Base-by-base conservation (phyloP, 2,888 invertebrate genomes). In the Leucophenga montana region DNA sequence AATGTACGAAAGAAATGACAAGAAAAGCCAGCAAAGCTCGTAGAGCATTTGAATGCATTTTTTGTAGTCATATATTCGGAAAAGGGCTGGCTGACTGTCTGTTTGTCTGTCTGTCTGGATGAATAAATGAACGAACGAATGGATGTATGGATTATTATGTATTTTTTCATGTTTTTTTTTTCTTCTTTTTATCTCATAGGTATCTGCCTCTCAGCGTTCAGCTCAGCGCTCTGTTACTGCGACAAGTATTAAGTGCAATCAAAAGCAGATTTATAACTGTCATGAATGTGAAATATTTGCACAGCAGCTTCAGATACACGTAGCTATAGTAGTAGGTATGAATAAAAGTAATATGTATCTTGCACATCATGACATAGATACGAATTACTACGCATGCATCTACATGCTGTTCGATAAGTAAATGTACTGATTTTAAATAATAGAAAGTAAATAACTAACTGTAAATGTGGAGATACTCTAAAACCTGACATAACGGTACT, bases 201-300 rank as follows among this genome's bases (percentile, higher is more conserved):
- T 64, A 39, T 39, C 39, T 39, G 39, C 44, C 46, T 33, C 27
- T 61, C 39, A 31, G 39, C 39, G n/a, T 9, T 16, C 31, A 14
- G 13, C 59, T 31, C 39, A 18, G 27, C 33, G 31, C 33, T 44
- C 39, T 22, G n/a, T 69, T 75, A 73, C 73, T 78, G 80, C 75
- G 81, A 81, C 81, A 82, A 82, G 81, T 81, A 81, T 81, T 81
- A 81, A 81, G 81, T 81, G 81, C 81, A 81, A 81, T 81, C 81
- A 81, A 81, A 81, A 82, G 81, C 79, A 82, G 83, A 81, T 81
- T 81, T 81, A 82, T 83, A 82, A 82, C 83, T 83, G 79, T 82
- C 81, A 81, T 81, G 81, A 82, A 81, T 81, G 61, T 61, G 81
- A 81, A 81, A 81, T 81, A 81, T 81, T 82, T 81, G 75, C 78